Percentiles rank a stretch among this genome's conserved stretches.
phyloP scores from a whole-genome alignment of 1,140 invertebrate genomes.

The Drosophila equinoxialis region DNA sequence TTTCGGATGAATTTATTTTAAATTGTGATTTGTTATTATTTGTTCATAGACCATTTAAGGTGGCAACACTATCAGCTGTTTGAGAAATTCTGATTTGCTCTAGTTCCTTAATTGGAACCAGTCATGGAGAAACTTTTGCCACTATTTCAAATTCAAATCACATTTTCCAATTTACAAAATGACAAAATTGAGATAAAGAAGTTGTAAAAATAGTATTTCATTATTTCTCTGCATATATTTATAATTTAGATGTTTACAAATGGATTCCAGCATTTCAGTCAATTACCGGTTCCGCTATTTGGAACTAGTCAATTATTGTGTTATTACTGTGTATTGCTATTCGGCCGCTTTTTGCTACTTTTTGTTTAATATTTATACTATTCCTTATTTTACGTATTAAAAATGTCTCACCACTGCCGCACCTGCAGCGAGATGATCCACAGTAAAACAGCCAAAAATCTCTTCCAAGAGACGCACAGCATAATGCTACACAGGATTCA shows the following conservation, averaged over 20 bases:
- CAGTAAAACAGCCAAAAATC: constrained; percentile 27
- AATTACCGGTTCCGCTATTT: neutral
- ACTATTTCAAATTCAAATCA: no score
- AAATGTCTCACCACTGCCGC: constrained; percentile 53
- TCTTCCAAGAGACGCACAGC: constrained; percentile 49
- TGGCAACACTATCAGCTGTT: constrained; percentile 3
- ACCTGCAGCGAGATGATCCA: constrained; percentile 61
- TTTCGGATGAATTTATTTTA: neutral
- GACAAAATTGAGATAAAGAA: no score
- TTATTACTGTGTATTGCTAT: no score
- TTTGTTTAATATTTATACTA: neutral
- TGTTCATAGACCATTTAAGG: neutral
- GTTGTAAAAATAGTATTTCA: no score
- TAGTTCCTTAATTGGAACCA: no score
- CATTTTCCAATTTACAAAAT: no score
- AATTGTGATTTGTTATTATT: neutral
- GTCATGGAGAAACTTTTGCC: no score
- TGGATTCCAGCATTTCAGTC: neutral
- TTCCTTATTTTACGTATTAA: neutral
- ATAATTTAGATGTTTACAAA: neutral
- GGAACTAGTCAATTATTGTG: neutral
- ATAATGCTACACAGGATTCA: constrained; percentile 65
- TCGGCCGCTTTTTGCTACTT: neutral
- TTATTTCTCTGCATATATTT: neutral
- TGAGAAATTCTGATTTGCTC: neutral